Conservation (phyloP, 2,113 vertebrate genomes). For the Laticauda colubrina region DNA sequence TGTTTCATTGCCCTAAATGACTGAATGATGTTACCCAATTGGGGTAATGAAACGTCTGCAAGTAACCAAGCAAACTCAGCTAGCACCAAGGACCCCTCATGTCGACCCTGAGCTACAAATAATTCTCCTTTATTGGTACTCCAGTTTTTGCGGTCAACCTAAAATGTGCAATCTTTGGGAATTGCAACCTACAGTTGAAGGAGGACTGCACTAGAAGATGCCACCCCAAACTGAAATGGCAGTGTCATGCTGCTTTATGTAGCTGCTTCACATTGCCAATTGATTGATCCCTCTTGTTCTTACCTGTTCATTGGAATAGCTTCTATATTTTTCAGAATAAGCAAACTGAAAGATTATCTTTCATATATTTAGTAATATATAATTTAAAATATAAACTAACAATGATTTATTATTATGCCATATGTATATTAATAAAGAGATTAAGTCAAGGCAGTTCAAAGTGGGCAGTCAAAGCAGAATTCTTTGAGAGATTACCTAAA, state of each 20-base stretch:
- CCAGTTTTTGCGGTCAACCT: not conserved
- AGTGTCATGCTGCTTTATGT: not conserved
- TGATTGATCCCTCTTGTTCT: not conserved
- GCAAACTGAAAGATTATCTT: not conserved
- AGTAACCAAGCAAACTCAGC: no score
- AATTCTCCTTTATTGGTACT: no score
- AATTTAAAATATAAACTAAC: not conserved
- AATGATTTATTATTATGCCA: not conserved
- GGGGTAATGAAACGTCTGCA: no score
- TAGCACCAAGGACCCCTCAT: no score
- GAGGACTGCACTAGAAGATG: not conserved
- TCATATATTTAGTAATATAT: not conserved
- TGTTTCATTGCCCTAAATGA: no score
- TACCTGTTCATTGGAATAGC: not conserved
- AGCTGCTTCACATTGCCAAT: not conserved
- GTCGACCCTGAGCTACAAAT: no score
- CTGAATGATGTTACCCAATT: no score
- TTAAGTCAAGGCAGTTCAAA: not conserved
- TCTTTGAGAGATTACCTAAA: not conserved
- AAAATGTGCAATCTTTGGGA: not conserved
- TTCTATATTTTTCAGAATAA: not conserved
- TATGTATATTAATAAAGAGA: not conserved
- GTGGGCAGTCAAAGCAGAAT: not conserved
- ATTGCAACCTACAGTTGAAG: not conserved
- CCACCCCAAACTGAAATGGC: not conserved